These are phyloP conservation scores for Chymomyza costata DNA, from an alignment of 1,140 invertebrate genomes.

Conservation along the genomic window DNA sequence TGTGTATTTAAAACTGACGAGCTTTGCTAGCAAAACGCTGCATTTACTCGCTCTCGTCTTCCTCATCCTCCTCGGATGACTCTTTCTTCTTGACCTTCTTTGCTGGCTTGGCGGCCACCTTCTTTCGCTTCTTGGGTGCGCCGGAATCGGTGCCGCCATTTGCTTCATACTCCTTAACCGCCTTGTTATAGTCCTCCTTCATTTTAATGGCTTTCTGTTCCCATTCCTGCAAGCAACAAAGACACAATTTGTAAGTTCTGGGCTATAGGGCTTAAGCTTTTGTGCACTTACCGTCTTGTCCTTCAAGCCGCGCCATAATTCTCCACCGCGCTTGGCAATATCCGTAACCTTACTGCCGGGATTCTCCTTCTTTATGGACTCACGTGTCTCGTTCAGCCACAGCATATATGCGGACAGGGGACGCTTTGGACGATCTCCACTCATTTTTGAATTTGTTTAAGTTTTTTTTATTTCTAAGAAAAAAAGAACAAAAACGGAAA, in stretches of 20 bases:
- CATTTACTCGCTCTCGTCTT: conserved; percentile 71
- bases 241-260: no score
- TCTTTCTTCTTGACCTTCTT: conserved; percentile 77
- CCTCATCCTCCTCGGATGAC: conserved; percentile 70
- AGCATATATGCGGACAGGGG: conserved; percentile 90
- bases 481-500: no score
- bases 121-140: conserved; percentile 76
- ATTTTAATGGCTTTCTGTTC: conserved; percentile 88
- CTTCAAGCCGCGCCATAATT: conserved; percentile 85
- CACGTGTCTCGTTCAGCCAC: conserved; percentile 89
- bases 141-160: conserved; percentile 79
- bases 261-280: no score
- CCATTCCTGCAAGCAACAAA: conserved; percentile 83
- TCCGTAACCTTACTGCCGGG: conserved; percentile 89
- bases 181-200: conserved; percentile 90
- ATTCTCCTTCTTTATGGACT: conserved; percentile 87
- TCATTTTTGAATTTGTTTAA: conserved; percentile 78
- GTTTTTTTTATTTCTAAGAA: conserved; percentile 3
- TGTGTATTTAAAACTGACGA: conserved; percentile 69
- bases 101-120: conserved; percentile 74
- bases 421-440: conserved; percentile 88
- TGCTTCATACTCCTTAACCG: conserved; percentile 92
- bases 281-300: conserved; percentile 62
- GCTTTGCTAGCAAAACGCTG: conserved; percentile 15
- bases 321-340: conserved; percentile 89